A percentile compares a stretch with the other conserved stretches of the same genome.
Evolutionary conservation across 1,140 invertebrate genomes (phyloP).

Genomic region (Drosophila erecta): DNA sequence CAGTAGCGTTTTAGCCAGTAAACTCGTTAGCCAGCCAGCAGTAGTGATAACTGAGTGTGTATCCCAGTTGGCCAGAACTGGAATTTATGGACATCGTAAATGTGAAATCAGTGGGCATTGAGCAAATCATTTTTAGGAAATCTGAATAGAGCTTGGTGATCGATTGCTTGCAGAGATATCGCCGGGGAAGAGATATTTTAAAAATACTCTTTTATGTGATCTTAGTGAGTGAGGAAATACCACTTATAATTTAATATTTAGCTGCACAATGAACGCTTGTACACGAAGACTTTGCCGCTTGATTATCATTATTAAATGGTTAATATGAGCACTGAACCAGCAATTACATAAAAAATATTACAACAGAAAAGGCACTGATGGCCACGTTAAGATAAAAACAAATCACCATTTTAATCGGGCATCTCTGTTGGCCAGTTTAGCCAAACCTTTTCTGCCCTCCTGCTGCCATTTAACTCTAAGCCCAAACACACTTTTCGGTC

Average conservation of each 20-base stretch:
- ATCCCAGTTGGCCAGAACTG: background rate
- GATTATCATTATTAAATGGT: too few relatives aligned
- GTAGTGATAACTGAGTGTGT: constrained; percentile 12
- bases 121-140: background rate
- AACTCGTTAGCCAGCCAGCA: constrained; percentile 22
- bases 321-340: background rate
- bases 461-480: constrained; percentile 63
- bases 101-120: background rate
- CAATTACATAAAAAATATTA: too few relatives aligned
- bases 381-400: too few relatives aligned
- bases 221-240: too few relatives aligned
- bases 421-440: background rate
- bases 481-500: constrained; percentile 73
- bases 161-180: too few relatives aligned
- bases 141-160: background rate
- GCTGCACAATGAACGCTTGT: too few relatives aligned
- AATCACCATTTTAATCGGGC: background rate
- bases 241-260: too few relatives aligned
- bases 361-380: background rate
- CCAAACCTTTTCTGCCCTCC: background rate
- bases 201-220: too few relatives aligned
- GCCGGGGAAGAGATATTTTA: too few relatives aligned
- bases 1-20: constrained; percentile 12
- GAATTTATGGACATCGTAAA: background rate
- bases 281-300: too few relatives aligned